Evolutionary conservation across 2,113 vertebrate genomes (phyloP).

Genomic region (Bubo bubo): DNA sequence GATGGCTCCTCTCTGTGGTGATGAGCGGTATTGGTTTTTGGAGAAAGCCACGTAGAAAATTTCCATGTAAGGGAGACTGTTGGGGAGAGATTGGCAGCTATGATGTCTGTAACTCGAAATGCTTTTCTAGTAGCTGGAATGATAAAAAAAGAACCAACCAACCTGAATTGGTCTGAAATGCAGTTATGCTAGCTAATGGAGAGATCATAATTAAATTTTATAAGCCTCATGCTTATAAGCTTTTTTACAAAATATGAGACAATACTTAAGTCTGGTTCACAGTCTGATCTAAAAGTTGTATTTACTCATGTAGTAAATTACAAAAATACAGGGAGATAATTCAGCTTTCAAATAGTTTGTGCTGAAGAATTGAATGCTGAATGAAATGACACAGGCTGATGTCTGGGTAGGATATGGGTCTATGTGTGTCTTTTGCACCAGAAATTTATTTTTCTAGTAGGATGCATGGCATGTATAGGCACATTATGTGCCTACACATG

Average conservation of each 20-base stretch:
- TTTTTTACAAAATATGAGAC: neutral
- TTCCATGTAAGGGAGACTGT: slow-evolving; percentile 40
- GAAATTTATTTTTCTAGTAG: neutral
- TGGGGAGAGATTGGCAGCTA: neutral
- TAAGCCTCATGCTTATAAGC: neutral
- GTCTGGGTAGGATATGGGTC: neutral
- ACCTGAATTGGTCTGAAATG: neutral
- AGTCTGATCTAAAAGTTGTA: neutral
- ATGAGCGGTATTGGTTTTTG: neutral
- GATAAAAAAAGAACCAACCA: neutral
- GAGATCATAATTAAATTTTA: neutral
- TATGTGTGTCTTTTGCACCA: neutral
- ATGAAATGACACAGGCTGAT: neutral
- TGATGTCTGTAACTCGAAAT: neutral
- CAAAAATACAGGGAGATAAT: neutral
- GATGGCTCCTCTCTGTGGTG: slow-evolving; percentile 41
- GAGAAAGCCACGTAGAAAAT: slow-evolving; percentile 23
- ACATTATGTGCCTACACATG: neutral
- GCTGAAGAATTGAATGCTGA: neutral
- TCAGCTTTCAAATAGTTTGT: neutral
- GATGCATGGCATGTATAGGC: neutral
- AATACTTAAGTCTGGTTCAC: neutral
- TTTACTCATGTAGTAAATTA: neutral
- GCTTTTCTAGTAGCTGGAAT: neutral
- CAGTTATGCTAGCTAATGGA: neutral